Percentiles rank a stretch among this genome's conserved stretches.
Conservation (phyloP, 2,113 vertebrate genomes). For the Prochilodus magdalenae region DNA sequence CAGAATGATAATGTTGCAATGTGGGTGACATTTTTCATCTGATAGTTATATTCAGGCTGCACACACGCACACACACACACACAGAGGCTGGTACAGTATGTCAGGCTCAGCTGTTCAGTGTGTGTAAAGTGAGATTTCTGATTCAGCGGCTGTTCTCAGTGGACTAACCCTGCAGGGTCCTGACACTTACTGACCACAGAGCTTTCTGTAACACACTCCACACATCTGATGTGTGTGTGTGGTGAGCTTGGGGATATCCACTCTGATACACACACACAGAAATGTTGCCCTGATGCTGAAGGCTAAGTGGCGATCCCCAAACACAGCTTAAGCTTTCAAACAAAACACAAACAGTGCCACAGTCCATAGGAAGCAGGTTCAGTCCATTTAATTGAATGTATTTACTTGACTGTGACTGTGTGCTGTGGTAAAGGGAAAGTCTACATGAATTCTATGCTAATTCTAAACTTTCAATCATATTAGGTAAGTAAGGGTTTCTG, state of each 20-base stretch:
- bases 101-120: slow-evolving; percentile 46
- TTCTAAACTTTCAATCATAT: background rate
- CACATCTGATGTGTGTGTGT: background rate
- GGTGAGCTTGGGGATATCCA: background rate
- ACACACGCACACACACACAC: slow-evolving; percentile 35
- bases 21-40: background rate
- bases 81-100: slow-evolving; percentile 14
- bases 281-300: slow-evolving; percentile 23
- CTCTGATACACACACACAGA: slow-evolving; percentile 1
- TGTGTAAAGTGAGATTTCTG: slow-evolving; percentile 44
- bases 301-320: slow-evolving; percentile 23
- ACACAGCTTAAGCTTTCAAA: slow-evolving; percentile 2
- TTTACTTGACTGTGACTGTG: background rate
- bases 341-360: background rate
- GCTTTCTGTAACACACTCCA: slow-evolving; percentile 38
- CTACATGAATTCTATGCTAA: background rate
- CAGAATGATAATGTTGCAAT: no score
- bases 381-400: background rate
- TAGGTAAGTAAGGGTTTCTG: slow-evolving; percentile 1
- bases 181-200: slow-evolving; percentile 34
- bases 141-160: slow-evolving; percentile 39
- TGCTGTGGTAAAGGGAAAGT: background rate
- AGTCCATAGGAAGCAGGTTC: background rate
- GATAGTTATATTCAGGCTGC: no score
- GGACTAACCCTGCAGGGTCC: slow-evolving; percentile 29